Base-by-base conservation (phyloP, 2,113 vertebrate species). In the Charadrius vociferus region DNA sequence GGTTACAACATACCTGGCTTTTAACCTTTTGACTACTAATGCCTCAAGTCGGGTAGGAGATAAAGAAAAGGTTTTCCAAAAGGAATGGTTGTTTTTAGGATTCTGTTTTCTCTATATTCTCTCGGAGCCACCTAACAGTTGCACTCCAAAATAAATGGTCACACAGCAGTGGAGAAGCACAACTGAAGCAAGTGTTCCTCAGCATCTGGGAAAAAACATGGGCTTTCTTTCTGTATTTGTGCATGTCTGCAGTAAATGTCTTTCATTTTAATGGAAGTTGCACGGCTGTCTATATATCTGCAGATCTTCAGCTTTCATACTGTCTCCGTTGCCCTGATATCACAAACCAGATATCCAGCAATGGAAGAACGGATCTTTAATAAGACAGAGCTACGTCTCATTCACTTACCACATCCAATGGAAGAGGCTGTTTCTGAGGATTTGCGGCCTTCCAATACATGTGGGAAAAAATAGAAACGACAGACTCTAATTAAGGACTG, bases 401-500 rank as follows among this genome's bases (percentile, higher is more conserved):
- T 71, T 88, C 65, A 23, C n/a, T 89, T 84, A 45, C 9, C 14
- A 6, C 34, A 9, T 59, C 73, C 72, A 59, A 2, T 22, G n/a
- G 59, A 90, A 94, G 32, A 92, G 26, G 30, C 29, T 45, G n/a
- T 49, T 91, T 72, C 59, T 39, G 94, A 73, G 65, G 70, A 85
- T 91, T 81, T 95, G 53, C 49, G 55, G 58, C 50, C 83, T 85
- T 87, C 63, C 49, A 65, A 58, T 70, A 41, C 84, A 73, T 2
- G 0, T 58, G 86, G 67, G 89, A 66, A 91, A 93, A 91, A 68
- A 6, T 10, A 90, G 73, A 81, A 80, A 82, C 1, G 49, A 89
- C 62, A 95, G 56, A 81, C 84, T 85, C 62, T 86, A 94, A 96
- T 97, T 95, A 93, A 95, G 82, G 73, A 72, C 32, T 72, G 45